Evolutionary conservation across 1,140 invertebrate genomes (phyloP).

Genomic region (Drosophila equinoxialis): DNA sequence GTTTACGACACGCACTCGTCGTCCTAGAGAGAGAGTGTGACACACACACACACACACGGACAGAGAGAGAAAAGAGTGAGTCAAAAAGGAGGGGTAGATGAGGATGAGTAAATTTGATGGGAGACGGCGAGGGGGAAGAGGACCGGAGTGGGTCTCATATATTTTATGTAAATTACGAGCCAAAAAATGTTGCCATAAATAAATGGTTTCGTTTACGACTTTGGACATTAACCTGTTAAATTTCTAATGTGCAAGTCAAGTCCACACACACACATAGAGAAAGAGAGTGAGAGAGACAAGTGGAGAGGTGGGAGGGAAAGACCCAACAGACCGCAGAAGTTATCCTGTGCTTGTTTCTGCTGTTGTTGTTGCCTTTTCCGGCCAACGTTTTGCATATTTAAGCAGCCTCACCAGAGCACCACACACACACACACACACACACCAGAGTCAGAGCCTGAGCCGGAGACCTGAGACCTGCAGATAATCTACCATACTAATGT

Average conservation of each 20-base stretch:
- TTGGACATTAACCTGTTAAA: constrained; percentile 82
- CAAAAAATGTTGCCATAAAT: constrained; percentile 70
- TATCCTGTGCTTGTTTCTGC: neutral
- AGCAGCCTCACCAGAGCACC: constrained; percentile 51
- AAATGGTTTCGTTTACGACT: constrained; percentile 82
- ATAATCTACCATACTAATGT: constrained; percentile 79
- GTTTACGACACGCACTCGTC: constrained; percentile 59
- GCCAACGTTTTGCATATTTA: constrained; percentile 78
- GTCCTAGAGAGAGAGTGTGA: neutral
- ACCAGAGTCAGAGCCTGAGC: neutral
- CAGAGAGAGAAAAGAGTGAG: neutral
- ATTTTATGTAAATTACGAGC: constrained; percentile 74
- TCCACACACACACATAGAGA: constrained; percentile 33
- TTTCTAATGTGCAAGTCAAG: constrained; percentile 75
- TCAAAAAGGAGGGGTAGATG: neutral
- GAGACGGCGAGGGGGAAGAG: neutral
- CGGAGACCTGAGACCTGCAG: constrained; percentile 55
- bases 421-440: no score
- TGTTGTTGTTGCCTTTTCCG: constrained; percentile 45
- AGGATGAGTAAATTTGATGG: neutral
- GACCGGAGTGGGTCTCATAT: constrained; percentile 30
- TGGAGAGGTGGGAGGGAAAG: neutral
- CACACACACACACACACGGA: neutral
- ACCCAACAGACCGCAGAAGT: constrained; percentile 9
- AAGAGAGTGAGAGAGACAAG: neutral